Percentiles rank a stretch among this genome's conserved stretches.
Conservation (phyloP, 1,140 invertebrate species). For the Diorhabda carinulata region DNA sequence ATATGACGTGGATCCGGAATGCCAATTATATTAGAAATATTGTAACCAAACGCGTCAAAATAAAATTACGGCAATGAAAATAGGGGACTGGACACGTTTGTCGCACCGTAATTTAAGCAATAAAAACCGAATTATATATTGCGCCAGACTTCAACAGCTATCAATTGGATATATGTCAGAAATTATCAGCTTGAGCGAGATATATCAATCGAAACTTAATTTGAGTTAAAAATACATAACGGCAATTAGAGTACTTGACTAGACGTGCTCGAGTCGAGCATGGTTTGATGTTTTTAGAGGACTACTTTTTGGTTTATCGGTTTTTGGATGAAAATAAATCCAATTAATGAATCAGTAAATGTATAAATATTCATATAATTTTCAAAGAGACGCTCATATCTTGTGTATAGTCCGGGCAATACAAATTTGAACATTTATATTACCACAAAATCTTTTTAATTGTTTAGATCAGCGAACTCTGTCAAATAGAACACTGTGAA, state of each 20-base stretch:
- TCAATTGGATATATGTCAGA: slow-evolving; percentile 2
- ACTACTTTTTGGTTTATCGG: no score
- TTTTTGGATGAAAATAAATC: no score
- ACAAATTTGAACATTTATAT: no score
- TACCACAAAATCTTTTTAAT: no score
- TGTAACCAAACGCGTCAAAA: slow-evolving; percentile 1
- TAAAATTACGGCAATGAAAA: slow-evolving; percentile 1
- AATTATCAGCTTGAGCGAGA: background rate
- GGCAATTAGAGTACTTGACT: background rate
- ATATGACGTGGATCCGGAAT: background rate
- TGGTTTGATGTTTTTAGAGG: no score
- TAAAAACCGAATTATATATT: slow-evolving; percentile 1
- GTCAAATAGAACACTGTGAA: no score
- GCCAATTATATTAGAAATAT: slow-evolving; percentile 1
- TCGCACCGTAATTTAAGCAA: slow-evolving; percentile 1
- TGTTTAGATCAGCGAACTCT: no score
- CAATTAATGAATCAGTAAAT: no score
- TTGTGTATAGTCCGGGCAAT: no score
- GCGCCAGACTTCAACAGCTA: background rate
- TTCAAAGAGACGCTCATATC: no score
- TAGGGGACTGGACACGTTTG: background rate
- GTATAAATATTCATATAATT: no score
- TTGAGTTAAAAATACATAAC: slow-evolving; percentile 3
- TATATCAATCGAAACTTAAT: background rate
- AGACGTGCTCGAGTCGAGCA: no score